These are phyloP conservation scores for Euleptes europaea DNA, from an alignment of 2,113 vertebrate species.

Conservation along the genomic window DNA sequence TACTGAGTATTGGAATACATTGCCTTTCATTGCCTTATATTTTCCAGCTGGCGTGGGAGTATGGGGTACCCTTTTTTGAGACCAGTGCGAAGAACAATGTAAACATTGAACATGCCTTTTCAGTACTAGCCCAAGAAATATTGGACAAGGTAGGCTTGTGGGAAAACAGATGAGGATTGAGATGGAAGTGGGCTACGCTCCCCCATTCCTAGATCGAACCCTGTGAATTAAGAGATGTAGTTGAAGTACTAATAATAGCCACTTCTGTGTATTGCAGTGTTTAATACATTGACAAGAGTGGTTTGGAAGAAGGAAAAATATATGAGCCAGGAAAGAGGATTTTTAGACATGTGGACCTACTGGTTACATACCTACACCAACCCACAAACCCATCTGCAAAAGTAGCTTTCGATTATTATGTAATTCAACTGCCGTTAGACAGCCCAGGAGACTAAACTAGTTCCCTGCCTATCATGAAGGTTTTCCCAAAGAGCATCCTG, in stretches of 20 bases:
- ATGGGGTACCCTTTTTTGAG: conserved; percentile 76
- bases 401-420: background rate
- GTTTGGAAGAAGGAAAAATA: background rate
- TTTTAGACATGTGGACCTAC: background rate
- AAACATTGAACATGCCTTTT: conserved; percentile 76
- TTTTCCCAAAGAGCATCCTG: background rate
- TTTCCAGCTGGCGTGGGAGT: conserved; percentile 78
- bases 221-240: background rate
- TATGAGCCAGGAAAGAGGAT: background rate
- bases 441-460: background rate
- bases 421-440: background rate
- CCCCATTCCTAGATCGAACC: background rate
- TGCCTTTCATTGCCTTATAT: conserved; percentile 29
- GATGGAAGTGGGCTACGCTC: background rate
- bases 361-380: background rate
- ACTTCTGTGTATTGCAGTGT: background rate
- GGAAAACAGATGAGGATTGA: background rate
- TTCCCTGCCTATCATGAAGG: background rate
- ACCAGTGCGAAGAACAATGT: conserved; percentile 76
- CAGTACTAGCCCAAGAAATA: conserved; percentile 66
- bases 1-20: background rate
- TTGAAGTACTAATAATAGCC: background rate
- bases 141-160: conserved; percentile 70
- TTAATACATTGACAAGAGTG: background rate
- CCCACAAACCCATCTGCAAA: background rate